Evolutionary conservation across 2,113 vertebrate genomes (phyloP).

Genomic region (Vombatus ursinus): DNA sequence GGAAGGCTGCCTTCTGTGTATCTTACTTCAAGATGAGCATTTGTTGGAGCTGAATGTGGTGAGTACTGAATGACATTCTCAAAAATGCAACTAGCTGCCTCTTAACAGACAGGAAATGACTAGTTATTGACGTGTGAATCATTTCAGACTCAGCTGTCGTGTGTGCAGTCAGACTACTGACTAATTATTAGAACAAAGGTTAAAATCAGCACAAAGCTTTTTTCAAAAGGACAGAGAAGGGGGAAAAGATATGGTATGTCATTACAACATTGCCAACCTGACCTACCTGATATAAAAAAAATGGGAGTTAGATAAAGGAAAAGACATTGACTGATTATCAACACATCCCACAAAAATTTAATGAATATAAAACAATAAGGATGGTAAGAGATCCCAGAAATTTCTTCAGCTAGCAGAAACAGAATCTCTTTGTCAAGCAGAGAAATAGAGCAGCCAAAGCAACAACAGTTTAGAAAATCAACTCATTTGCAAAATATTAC

Average conservation of each 20-base stretch:
- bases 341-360: neutral
- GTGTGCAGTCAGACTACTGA: neutral
- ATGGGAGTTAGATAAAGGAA: neutral
- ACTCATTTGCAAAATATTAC: neutral
- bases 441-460: neutral
- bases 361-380: neutral
- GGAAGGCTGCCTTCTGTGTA: neutral
- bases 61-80: neutral
- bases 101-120: neutral
- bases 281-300: neutral
- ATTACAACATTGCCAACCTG: neutral
- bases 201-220: neutral
- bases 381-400: neutral
- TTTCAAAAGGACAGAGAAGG: neutral
- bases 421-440: neutral
- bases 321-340: neutral
- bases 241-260: neutral
- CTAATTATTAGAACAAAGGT: neutral
- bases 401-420: neutral
- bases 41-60: neutral
- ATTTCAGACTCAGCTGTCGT: neutral
- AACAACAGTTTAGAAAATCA: neutral
- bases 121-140: neutral
- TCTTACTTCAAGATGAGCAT: neutral
- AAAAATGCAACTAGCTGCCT: neutral